These are phyloP conservation scores for Patiria pectinifera DNA, from an alignment of 53 echinoderm and acorn worm species.

Conservation along the genomic window DNA sequence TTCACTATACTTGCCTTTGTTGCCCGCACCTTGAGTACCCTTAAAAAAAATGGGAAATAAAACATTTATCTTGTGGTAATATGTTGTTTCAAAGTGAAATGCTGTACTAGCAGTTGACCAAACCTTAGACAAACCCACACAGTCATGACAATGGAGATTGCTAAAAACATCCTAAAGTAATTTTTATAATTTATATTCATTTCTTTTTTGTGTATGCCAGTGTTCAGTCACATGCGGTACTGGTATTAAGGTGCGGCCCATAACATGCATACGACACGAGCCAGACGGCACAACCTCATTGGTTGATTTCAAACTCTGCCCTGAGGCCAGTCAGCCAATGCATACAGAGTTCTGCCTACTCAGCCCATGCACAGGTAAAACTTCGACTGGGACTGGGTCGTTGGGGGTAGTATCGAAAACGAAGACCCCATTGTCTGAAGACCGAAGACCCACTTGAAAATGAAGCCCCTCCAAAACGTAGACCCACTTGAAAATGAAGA, in stretches of 20 bases:
- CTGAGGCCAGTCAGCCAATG: constrained; percentile 9
- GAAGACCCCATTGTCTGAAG: too few species aligned
- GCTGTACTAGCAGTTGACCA: neutral
- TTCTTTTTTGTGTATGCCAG: constrained; percentile 50
- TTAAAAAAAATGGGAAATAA: too few species aligned
- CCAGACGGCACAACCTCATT: constrained; percentile 15
- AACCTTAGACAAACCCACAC: neutral
- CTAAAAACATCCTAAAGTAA: neutral
- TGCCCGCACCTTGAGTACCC: too few species aligned
- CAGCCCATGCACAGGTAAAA: constrained; percentile 39
- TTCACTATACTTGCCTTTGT: too few species aligned
- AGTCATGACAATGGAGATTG: too few species aligned
- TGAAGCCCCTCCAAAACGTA: too few species aligned
- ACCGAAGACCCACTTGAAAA: too few species aligned
- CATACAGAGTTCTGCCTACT: constrained; percentile 41
- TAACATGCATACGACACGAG: constrained; percentile 47
- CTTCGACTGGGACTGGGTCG: neutral
- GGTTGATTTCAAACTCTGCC: constrained; percentile 39
- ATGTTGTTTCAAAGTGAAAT: too few species aligned
- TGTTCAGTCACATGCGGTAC: constrained; percentile 82
- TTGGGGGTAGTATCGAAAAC: too few species aligned
- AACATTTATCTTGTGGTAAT: too few species aligned
- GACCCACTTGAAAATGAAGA: too few species aligned
- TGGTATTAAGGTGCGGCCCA: constrained; percentile 70
- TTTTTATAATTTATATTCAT: neutral